phyloP scores from a whole-genome alignment of 1,140 invertebrate genomes.

The Panagrolaimus sp. region DNA sequence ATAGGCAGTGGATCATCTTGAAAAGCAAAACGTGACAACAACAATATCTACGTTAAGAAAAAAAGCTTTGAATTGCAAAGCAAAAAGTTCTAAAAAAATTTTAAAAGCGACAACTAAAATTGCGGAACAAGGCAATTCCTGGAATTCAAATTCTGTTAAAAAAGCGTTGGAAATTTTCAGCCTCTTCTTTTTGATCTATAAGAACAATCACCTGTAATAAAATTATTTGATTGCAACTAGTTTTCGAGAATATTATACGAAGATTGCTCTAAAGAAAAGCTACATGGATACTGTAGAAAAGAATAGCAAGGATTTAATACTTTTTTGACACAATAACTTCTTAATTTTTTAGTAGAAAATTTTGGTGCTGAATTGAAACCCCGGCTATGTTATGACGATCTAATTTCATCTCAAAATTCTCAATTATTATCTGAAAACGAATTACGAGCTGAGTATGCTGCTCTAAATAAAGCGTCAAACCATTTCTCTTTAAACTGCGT shows the following conservation, averaged over 20 bases:
- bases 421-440: constrained; percentile 56
- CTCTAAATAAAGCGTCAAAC: constrained; percentile 27
- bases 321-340: neutral
- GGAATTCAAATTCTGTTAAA: constrained; percentile 42
- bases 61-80: too few relatives aligned
- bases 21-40: too few relatives aligned
- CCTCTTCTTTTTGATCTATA: neutral
- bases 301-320: constrained; percentile 20
- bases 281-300: constrained; percentile 12
- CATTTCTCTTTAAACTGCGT: constrained; percentile 24
- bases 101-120: too few relatives aligned
- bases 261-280: neutral
- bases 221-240: constrained; percentile 15
- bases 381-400: constrained; percentile 51
- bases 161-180: neutral
- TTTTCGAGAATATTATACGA: constrained; percentile 28
- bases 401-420: constrained; percentile 59
- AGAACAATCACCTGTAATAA: constrained; percentile 20
- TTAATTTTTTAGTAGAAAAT: constrained; percentile 18
- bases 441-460: constrained; percentile 20
- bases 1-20: too few relatives aligned
- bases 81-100: too few relatives aligned
- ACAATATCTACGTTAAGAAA: too few relatives aligned
- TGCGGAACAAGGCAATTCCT: too few relatives aligned
- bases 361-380: constrained; percentile 21